A percentile compares a stretch with the other conserved stretches of the same genome.
phyloP scores from a whole-genome alignment of 2,113 vertebrate species.

The Emydura subglobosa region DNA sequence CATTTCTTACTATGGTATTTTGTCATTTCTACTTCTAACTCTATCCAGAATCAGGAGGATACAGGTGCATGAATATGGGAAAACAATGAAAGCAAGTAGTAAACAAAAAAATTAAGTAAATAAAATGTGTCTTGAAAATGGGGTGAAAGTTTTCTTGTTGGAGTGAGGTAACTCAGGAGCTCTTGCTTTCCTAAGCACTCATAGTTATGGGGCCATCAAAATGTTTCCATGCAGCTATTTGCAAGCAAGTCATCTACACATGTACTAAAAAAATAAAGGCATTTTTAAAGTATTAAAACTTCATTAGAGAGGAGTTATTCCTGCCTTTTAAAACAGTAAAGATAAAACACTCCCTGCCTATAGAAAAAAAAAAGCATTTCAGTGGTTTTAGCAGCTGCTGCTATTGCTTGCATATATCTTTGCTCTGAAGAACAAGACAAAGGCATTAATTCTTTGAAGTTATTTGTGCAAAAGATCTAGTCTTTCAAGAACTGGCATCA shows the following conservation, averaged over 20 bases:
- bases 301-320: neutral
- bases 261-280: neutral
- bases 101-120: neutral
- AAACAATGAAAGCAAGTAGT: neutral
- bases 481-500: neutral
- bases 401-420: neutral
- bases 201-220: neutral
- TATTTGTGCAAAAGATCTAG: neutral
- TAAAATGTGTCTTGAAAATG: neutral
- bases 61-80: neutral
- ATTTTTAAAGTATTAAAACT: neutral
- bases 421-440: neutral
- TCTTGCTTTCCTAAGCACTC: neutral
- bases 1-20: neutral
- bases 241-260: neutral
- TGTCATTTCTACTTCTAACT: neutral
- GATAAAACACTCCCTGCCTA: neutral
- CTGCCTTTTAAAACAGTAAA: neutral
- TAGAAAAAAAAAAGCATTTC: neutral
- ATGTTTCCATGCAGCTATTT: neutral
- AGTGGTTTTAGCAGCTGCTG: neutral
- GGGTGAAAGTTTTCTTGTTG: neutral
- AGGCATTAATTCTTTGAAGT: neutral
- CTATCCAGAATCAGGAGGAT: neutral
- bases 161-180: fast-evolving